Percentiles rank a stretch among this genome's conserved stretches.
Conservation (phyloP, 2,797 vertebrate genomes). For the Cuculus canorus region DNA sequence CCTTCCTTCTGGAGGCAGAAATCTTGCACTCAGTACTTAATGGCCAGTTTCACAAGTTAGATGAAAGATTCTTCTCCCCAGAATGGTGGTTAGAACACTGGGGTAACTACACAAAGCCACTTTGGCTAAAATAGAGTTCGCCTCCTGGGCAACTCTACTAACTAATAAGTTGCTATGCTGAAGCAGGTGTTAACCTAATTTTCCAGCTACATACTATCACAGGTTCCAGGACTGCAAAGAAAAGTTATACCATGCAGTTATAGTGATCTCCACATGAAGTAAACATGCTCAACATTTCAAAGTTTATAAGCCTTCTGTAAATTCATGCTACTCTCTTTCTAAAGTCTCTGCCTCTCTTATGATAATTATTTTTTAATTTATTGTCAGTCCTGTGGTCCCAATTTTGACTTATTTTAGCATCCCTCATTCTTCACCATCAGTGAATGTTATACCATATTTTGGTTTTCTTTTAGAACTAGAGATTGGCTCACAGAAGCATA, state of each 20-base stretch:
- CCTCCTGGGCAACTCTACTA: background rate
- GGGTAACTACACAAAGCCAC: background rate
- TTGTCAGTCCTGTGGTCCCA: background rate
- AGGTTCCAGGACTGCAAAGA: background rate
- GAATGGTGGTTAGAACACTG: background rate
- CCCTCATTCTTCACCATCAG: background rate
- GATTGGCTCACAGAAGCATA: background rate
- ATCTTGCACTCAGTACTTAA: background rate
- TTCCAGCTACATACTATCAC: background rate
- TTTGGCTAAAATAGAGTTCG: background rate
- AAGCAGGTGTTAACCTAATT: background rate
- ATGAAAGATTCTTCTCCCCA: background rate
- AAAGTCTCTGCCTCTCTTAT: background rate
- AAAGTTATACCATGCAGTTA: background rate
- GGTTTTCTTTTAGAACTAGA: background rate
- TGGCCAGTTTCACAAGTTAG: background rate
- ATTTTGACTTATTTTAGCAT: background rate
- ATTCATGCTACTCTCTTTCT: background rate
- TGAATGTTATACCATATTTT: background rate
- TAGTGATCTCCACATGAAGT: background rate
- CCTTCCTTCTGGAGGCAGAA: background rate
- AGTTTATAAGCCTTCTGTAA: background rate
- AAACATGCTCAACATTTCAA: background rate
- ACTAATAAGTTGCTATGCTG: background rate
- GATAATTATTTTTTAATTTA: background rate